phyloP scores from a whole-genome alignment of 2,888 invertebrate genomes.

The Noctua janthina region DNA sequence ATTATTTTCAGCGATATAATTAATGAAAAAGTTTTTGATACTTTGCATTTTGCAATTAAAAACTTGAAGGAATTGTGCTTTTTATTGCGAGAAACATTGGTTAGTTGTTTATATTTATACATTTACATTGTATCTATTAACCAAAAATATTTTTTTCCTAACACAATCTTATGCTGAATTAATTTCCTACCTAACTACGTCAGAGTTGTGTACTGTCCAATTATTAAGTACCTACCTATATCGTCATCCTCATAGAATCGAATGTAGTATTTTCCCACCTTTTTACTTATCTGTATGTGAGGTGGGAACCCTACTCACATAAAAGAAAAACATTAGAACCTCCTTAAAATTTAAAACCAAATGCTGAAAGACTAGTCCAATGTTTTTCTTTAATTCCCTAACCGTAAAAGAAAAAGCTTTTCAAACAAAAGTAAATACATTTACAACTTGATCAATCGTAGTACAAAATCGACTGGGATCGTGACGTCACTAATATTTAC shows the following conservation, averaged over 20 bases:
- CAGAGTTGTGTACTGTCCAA: background rate
- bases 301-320: background rate
- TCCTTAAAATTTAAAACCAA: slow-evolving; percentile 8
- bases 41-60: slow-evolving; percentile 62
- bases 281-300: background rate
- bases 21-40: slow-evolving; percentile 59
- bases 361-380: slow-evolving; percentile 7
- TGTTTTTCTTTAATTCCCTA: slow-evolving; percentile 54
- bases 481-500: slow-evolving; percentile 75
- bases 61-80: slow-evolving; percentile 51
- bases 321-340: background rate
- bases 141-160: background rate
- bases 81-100: slow-evolving; percentile 35
- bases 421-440: slow-evolving; percentile 53
- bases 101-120: background rate
- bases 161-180: slow-evolving; percentile 1
- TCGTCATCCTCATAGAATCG: background rate
- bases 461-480: slow-evolving; percentile 62
- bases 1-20: slow-evolving; percentile 63
- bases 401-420: slow-evolving; percentile 24
- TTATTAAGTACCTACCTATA: background rate
- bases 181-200: background rate
- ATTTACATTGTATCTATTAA: slow-evolving; percentile 11
- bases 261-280: background rate
- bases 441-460: slow-evolving; percentile 47